Evolutionary conservation across 2,113 vertebrate species (phyloP).

Genomic region (Verasper variegatus): DNA sequence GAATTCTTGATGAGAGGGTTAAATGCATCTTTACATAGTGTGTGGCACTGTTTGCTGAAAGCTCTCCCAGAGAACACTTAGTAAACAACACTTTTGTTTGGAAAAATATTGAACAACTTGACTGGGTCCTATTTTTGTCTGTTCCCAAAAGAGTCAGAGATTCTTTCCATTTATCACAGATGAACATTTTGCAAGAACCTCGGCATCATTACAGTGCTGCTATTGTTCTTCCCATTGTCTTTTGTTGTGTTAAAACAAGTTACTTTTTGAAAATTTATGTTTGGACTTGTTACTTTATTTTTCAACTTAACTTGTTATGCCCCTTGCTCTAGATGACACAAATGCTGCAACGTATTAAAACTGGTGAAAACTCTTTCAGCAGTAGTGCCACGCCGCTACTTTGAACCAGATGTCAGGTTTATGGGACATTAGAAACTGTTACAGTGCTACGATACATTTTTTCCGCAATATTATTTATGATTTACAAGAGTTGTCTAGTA

Average conservation of each 20-base stretch:
- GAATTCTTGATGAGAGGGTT: conserved; percentile 7
- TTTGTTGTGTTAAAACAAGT: conserved; percentile 36
- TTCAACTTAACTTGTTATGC: conserved; percentile 6
- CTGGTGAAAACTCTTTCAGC: conserved; percentile 34
- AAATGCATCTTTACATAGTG: conserved; percentile 36
- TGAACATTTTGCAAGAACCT: background rate
- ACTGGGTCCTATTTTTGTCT: conserved; percentile 5
- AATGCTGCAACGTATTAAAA: conserved; percentile 9
- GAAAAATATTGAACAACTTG: conserved; percentile 19
- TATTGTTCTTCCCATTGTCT: background rate
- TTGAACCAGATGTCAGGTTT: conserved; percentile 46
- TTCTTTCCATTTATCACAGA: conserved; percentile 40
- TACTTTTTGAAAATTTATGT: background rate
- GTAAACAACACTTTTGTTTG: background rate
- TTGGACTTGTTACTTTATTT: background rate
- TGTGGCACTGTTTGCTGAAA: conserved; percentile 19
- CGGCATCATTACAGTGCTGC: background rate
- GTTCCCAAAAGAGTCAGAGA: conserved; percentile 4
- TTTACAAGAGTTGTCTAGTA: conserved; percentile 35
- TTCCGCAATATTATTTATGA: conserved; percentile 30
- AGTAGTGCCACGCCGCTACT: conserved; percentile 5
- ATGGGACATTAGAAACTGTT: background rate
- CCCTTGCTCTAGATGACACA: background rate
- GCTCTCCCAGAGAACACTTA: conserved; percentile 8
- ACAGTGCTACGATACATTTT: conserved; percentile 12